A percentile compares a stretch with the other conserved stretches of the same genome.
Conservation (phyloP, 1,140 invertebrate species). For the Macrosteles quadrilineatus region DNA sequence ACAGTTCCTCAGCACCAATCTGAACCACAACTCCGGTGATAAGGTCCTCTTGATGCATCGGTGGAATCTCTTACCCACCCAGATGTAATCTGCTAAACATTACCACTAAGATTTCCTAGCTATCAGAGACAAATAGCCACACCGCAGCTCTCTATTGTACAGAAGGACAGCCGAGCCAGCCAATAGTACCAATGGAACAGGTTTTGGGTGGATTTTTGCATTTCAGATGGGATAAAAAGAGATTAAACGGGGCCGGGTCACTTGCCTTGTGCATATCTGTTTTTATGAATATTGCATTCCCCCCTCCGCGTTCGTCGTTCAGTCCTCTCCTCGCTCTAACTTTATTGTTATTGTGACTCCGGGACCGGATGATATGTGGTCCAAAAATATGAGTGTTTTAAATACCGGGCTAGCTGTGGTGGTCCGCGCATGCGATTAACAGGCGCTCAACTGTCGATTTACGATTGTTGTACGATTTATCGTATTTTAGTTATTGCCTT, state of each 20-base stretch:
- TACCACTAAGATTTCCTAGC: no score
- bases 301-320: neutral
- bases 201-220: conserved; percentile 17
- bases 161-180: no score
- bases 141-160: no score
- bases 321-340: neutral
- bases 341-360: conserved; percentile 24
- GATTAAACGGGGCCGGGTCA: conserved; percentile 8
- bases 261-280: conserved; percentile 15
- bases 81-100: no score
- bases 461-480: conserved; percentile 1
- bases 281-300: conserved; percentile 20
- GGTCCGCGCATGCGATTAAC: conserved; percentile 6
- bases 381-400: conserved; percentile 23
- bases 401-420: conserved; percentile 12
- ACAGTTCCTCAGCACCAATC: no score
- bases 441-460: conserved; percentile 14
- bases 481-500: conserved; percentile 3
- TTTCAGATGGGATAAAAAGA: neutral
- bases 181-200: neutral
- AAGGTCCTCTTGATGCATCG: no score
- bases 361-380: conserved; percentile 9
- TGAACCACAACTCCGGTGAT: no score
- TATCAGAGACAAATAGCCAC: no score
- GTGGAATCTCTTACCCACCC: no score